Evolutionary conservation across 2,888 invertebrate species (phyloP).

Genomic region (Chironomus tentans): DNA sequence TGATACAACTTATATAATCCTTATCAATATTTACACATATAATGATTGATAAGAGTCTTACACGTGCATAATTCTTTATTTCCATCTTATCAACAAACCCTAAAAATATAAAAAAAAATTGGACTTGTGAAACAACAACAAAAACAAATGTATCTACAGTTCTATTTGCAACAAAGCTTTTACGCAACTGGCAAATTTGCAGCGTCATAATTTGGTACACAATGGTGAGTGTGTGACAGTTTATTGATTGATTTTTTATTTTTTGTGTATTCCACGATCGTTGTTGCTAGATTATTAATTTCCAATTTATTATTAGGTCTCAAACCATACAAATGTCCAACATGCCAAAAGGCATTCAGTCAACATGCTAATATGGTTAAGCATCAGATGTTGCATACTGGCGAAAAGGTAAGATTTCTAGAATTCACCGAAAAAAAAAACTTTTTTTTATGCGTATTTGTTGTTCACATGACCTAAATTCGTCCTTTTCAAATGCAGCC

Average conservation of each 20-base stretch:
- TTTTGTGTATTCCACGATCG: not conserved
- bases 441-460: too few relatives aligned
- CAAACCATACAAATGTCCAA: conserved; percentile 28
- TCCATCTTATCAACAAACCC: not conserved
- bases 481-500: conserved; percentile 3
- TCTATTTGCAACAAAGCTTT: conserved; percentile 29
- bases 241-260: not conserved
- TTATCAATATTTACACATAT: not conserved
- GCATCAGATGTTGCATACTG: conserved; percentile 29
- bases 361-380: conserved; percentile 29
- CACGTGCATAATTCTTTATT: too few relatives aligned
- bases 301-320: conserved; percentile 24
- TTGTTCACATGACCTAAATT: too few relatives aligned
- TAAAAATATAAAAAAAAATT: not conserved
- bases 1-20: not conserved
- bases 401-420: conserved; percentile 18
- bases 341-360: conserved; percentile 28
- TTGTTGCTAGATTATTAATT: not conserved
- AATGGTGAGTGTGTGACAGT: conserved; percentile 22
- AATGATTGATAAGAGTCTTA: not conserved
- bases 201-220: conserved; percentile 28
- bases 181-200: conserved; percentile 29
- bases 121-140: too few relatives aligned
- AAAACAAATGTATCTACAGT: not conserved
- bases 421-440: too few relatives aligned